Percentiles rank a stretch among this genome's conserved stretches.
Conservation (phyloP, 2,888 invertebrate genomes). For the Myathropa florea region DNA sequence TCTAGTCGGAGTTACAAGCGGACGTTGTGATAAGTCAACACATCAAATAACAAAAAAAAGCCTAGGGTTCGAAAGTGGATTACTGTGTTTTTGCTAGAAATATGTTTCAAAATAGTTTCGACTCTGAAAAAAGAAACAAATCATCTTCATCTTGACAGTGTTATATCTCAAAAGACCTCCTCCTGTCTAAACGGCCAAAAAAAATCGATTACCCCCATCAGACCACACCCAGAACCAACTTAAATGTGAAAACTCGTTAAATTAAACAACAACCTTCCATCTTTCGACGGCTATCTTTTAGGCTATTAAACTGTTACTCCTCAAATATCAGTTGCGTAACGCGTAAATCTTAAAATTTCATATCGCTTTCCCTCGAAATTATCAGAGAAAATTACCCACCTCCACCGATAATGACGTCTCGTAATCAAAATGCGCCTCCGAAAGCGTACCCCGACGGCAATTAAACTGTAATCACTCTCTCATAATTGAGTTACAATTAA, state of each 20-base stretch:
- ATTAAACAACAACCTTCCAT: neutral
- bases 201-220: too few species aligned
- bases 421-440: neutral
- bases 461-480: conserved; percentile 40
- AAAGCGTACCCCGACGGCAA: conserved; percentile 13
- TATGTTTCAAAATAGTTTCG: too few species aligned
- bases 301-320: neutral
- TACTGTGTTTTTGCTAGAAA: too few species aligned
- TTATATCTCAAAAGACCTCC: too few species aligned
- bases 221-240: neutral
- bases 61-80: too few species aligned
- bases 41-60: too few species aligned
- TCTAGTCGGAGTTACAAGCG: too few species aligned
- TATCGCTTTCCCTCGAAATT: conserved; percentile 29
- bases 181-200: too few species aligned
- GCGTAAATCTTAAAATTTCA: neutral
- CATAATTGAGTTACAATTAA: conserved; percentile 59
- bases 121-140: too few species aligned
- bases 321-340: neutral
- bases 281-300: neutral
- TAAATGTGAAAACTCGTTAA: neutral
- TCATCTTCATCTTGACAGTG: too few species aligned
- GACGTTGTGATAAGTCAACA: too few species aligned
- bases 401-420: neutral
- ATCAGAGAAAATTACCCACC: neutral